Conservation (phyloP, 1,140 invertebrate genomes). For the Spodoptera litura region DNA sequence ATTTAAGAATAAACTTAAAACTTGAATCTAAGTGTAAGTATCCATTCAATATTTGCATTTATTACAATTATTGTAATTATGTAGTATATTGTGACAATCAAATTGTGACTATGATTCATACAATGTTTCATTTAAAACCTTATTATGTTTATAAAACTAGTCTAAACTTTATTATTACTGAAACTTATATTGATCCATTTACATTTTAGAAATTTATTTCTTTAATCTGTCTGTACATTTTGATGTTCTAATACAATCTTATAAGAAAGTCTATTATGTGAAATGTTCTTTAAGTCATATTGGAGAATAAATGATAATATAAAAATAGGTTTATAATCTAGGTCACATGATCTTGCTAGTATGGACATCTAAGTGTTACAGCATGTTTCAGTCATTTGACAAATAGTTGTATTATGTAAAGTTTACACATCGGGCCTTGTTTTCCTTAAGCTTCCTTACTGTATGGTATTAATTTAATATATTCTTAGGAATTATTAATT, state of each 20-base stretch:
- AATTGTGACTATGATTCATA: background rate
- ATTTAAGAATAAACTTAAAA: slow-evolving; percentile 67
- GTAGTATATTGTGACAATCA: background rate
- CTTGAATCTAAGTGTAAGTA: slow-evolving; percentile 81
- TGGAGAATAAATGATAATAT: background rate
- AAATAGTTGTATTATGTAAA: background rate
- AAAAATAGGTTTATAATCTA: slow-evolving; percentile 16
- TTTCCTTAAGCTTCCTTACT: slow-evolving; percentile 21
- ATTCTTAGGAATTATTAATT: slow-evolving; percentile 22
- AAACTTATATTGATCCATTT: no score
- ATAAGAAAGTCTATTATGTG: background rate
- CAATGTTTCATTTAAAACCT: background rate
- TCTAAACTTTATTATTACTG: no score
- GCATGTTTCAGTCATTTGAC: slow-evolving; percentile 28
- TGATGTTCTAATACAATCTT: no score
- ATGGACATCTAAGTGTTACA: slow-evolving; percentile 1
- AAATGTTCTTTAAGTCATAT: background rate
- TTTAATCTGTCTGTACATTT: no score
- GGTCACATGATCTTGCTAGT: slow-evolving; percentile 31
- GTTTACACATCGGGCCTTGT: slow-evolving; percentile 2
- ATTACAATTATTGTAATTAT: slow-evolving; percentile 3
- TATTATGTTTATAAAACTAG: no score
- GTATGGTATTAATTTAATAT: background rate
- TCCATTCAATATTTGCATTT: slow-evolving; percentile 47
- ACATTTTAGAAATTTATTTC: no score